A percentile compares a stretch with the other conserved stretches of the same genome.
Evolutionary conservation across 1,140 invertebrate genomes (phyloP).

Genomic region (Anagrus nilaparvatae): DNA sequence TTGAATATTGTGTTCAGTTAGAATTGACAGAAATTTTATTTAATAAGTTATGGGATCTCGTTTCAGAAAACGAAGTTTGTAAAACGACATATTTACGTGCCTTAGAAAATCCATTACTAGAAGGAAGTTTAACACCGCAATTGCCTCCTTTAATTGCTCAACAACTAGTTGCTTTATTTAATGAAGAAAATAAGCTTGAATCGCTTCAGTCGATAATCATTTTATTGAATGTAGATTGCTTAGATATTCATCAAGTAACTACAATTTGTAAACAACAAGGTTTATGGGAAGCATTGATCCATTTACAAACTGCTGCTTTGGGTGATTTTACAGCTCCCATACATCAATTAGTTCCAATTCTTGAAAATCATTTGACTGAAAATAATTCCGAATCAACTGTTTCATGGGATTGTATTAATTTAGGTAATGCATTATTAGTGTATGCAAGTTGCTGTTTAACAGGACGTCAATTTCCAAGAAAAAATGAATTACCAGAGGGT

Average conservation of each 20-base stretch:
- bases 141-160: conserved; percentile 58
- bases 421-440: conserved; percentile 86
- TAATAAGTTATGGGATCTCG: conserved; percentile 44
- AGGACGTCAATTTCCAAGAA: conserved; percentile 76
- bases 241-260: conserved; percentile 85
- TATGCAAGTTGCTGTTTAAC: conserved; percentile 90
- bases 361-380: conserved; percentile 35
- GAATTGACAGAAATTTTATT: conserved; percentile 44
- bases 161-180: conserved; percentile 51
- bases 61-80: conserved; percentile 34
- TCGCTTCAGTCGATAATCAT: conserved; percentile 72
- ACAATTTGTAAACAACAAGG: conserved; percentile 67
- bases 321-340: conserved; percentile 75
- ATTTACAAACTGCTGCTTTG: conserved; percentile 79
- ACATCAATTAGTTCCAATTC: conserved; percentile 59
- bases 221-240: conserved; percentile 68
- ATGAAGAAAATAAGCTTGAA: conserved; percentile 44
- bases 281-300: conserved; percentile 80
- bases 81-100: conserved; percentile 41
- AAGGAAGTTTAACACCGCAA: conserved; percentile 39
- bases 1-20: conserved; percentile 37
- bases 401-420: conserved; percentile 41
- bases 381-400: conserved; percentile 23
- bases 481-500: conserved; percentile 67
- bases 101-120: conserved; percentile 42